phyloP scores from a whole-genome alignment of 2,888 invertebrate genomes.

The Hypomecis punctinalis region DNA sequence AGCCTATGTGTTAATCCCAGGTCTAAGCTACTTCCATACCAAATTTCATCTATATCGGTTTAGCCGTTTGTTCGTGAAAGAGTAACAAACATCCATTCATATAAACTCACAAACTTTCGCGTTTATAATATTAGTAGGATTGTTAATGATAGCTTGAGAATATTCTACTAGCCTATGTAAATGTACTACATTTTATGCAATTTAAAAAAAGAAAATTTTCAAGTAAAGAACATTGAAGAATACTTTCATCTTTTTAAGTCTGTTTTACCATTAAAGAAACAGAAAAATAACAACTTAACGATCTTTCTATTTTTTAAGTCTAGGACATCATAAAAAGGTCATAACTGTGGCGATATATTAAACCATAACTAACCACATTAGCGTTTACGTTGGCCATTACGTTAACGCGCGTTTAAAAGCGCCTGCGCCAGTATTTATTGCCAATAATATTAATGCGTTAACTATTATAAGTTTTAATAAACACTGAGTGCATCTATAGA shows the following conservation, averaged over 20 bases:
- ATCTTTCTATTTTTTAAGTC: slow-evolving; percentile 16
- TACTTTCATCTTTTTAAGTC: neutral
- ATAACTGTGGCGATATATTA: slow-evolving; percentile 46
- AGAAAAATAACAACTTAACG: slow-evolving; percentile 11
- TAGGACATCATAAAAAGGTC: slow-evolving; percentile 44
- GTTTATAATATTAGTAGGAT: too few relatives aligned
- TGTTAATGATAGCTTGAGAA: too few relatives aligned
- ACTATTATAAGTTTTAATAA: slow-evolving; percentile 51
- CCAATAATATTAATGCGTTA: slow-evolving; percentile 57
- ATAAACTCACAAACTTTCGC: too few relatives aligned
- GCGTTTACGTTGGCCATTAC: slow-evolving; percentile 51
- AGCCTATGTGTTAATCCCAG: too few relatives aligned
- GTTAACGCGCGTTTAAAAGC: slow-evolving; percentile 56
- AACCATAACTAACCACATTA: slow-evolving; percentile 44
- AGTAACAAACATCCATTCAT: too few relatives aligned
- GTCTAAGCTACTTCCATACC: too few relatives aligned
- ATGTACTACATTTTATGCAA: too few relatives aligned
- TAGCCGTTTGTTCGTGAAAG: too few relatives aligned
- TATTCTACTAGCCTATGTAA: too few relatives aligned
- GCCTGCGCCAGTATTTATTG: slow-evolving; percentile 54
- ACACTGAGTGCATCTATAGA: slow-evolving; percentile 34
- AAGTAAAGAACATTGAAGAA: too few relatives aligned
- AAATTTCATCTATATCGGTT: too few relatives aligned
- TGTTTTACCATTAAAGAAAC: neutral
- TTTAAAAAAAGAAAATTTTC: too few relatives aligned